phyloP scores from a whole-genome alignment of 1,140 invertebrate species.

The Drosophila melanica region DNA sequence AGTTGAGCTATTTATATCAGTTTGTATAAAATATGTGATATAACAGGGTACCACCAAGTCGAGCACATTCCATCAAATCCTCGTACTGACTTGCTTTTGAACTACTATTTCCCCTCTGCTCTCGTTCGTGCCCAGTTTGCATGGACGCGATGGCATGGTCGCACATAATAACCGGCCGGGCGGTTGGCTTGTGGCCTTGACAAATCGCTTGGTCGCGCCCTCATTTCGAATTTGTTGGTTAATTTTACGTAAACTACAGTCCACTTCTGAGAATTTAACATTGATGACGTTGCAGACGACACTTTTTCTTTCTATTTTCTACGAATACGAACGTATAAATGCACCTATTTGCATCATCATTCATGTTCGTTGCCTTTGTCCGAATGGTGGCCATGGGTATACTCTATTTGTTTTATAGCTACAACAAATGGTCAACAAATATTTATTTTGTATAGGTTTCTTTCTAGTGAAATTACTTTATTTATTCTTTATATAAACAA shows the following conservation, averaged over 20 bases:
- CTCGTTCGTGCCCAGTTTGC: neutral
- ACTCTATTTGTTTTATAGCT: neutral
- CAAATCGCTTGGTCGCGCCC: slow-evolving; percentile 26
- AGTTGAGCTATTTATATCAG: too few relatives aligned
- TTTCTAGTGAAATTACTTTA: too few relatives aligned
- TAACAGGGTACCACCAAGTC: slow-evolving; percentile 4
- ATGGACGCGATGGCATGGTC: slow-evolving; percentile 18
- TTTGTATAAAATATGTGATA: neutral
- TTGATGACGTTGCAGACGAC: slow-evolving; percentile 8
- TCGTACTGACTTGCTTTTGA: neutral
- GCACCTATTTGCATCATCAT: neutral
- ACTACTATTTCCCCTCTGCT: slow-evolving; percentile 1
- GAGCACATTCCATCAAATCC: neutral
- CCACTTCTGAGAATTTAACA: neutral
- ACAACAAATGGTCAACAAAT: neutral
- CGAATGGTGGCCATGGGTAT: neutral
- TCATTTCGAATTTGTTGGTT: slow-evolving; percentile 19
- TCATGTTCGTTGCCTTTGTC: neutral
- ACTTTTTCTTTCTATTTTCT: slow-evolving; percentile 2
- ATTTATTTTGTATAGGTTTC: too few relatives aligned
- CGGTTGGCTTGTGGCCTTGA: slow-evolving; percentile 13
- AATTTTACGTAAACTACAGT: slow-evolving; percentile 9
- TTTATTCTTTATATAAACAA: too few relatives aligned
- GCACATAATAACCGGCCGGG: slow-evolving; percentile 22
- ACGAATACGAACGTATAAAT: neutral